A percentile compares a stretch with the other conserved stretches of the same genome.
Conservation (phyloP, 2,888 invertebrate species). For the Eupithecia pulchellata region DNA sequence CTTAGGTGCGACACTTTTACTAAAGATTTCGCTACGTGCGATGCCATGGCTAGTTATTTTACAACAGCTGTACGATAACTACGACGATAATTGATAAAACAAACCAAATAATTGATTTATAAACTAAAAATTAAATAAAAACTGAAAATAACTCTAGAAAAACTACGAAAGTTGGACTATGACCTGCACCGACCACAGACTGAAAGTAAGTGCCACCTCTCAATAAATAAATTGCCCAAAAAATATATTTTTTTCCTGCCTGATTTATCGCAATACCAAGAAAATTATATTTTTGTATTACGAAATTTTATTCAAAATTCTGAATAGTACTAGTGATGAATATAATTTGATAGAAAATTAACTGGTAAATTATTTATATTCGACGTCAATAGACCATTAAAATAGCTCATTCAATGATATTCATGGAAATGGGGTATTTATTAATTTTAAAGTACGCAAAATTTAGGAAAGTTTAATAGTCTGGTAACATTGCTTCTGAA, state of each 20-base stretch:
- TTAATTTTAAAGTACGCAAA: background rate
- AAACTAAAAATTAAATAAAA: slow-evolving; percentile 39
- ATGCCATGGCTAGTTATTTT: slow-evolving; percentile 68
- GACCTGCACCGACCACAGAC: slow-evolving; percentile 62
- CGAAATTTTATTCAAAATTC: too few relatives aligned
- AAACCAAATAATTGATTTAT: slow-evolving; percentile 42
- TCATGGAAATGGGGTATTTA: background rate
- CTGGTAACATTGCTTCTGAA: background rate
- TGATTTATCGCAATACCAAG: background rate
- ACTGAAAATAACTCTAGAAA: slow-evolving; percentile 55
- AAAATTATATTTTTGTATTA: too few relatives aligned
- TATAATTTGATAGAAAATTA: too few relatives aligned
- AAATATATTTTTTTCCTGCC: background rate
- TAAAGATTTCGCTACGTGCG: slow-evolving; percentile 77
- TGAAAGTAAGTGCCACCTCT: slow-evolving; percentile 30
- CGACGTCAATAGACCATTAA: too few relatives aligned
- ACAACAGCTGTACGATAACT: slow-evolving; percentile 47
- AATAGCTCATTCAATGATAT: background rate
- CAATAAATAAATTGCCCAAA: background rate
- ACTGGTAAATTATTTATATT: too few relatives aligned
- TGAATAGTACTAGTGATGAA: too few relatives aligned
- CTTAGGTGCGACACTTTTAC: slow-evolving; percentile 70
- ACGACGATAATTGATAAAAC: slow-evolving; percentile 53
- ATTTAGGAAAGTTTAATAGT: background rate
- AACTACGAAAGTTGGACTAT: slow-evolving; percentile 78